These are phyloP conservation scores for Menidia beryllina DNA, from an alignment of 2,113 vertebrate species.

Conservation along the genomic window DNA sequence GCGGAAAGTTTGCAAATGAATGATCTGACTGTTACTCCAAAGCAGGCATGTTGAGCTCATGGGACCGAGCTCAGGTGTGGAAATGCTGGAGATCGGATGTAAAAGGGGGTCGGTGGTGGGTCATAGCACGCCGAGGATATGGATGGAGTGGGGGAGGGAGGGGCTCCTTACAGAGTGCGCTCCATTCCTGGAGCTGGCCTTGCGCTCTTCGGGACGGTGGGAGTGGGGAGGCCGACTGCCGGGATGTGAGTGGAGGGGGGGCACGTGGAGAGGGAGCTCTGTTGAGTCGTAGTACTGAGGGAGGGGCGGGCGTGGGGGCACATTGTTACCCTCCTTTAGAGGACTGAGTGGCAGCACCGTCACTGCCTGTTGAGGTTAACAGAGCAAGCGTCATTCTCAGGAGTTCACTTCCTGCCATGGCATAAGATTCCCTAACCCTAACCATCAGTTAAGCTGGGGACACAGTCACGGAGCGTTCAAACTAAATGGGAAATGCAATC, in stretches of 20 bases:
- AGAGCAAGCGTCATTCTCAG: slow-evolving; percentile 22
- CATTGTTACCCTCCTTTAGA: slow-evolving; percentile 85
- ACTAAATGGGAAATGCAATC: no score
- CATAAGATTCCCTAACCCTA: neutral
- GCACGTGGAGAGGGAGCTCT: slow-evolving; percentile 83
- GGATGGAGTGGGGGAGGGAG: neutral
- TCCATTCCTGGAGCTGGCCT: slow-evolving; percentile 90
- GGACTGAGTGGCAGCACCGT: slow-evolving; percentile 58
- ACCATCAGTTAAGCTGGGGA: no score
- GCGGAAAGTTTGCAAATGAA: neutral
- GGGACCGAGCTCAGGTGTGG: slow-evolving; percentile 7
- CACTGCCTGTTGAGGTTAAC: slow-evolving; percentile 67
- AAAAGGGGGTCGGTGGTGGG: neutral
- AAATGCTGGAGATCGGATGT: slow-evolving; percentile 1
- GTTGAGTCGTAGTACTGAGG: slow-evolving; percentile 93
- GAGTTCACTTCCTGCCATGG: neutral
- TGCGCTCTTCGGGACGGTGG: slow-evolving; percentile 91
- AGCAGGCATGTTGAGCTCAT: no score
- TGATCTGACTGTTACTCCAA: no score
- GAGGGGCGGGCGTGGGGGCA: slow-evolving; percentile 94
- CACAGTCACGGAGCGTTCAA: no score
- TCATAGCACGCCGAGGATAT: neutral
- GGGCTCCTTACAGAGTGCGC: slow-evolving; percentile 90
- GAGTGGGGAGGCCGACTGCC: slow-evolving; percentile 85
- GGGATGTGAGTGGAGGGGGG: slow-evolving; percentile 86